These are phyloP conservation scores for Gambusia affinis DNA, from an alignment of 2,113 vertebrate species.

Conservation along the genomic window DNA sequence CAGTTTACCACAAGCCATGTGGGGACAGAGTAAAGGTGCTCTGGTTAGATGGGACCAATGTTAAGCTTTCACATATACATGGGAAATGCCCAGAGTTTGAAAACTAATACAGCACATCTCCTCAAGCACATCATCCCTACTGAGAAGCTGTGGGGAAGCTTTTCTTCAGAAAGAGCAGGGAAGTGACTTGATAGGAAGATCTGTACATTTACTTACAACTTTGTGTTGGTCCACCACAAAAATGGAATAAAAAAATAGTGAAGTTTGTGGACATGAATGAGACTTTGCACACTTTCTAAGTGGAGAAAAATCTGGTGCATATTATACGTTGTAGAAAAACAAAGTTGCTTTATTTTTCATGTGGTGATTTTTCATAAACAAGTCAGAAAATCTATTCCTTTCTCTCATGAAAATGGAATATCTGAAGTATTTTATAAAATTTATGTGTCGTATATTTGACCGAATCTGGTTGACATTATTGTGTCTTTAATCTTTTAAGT, in stretches of 20 bases:
- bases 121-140: no score
- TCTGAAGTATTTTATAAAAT: neutral
- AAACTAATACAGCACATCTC: no score
- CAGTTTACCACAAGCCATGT: no score
- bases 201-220: neutral
- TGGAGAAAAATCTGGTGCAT: neutral
- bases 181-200: no score
- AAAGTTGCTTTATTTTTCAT: neutral
- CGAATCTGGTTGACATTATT: slow-evolving; percentile 39
- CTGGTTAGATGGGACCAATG: no score
- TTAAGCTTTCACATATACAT: no score
- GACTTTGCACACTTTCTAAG: neutral
- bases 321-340: neutral
- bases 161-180: no score
- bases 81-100: no score
- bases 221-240: neutral
- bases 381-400: neutral
- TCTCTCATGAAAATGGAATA: neutral
- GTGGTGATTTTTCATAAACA: neutral
- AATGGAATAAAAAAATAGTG: neutral
- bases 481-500: slow-evolving; percentile 1
- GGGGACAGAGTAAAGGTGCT: no score
- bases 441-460: neutral
- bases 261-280: neutral
- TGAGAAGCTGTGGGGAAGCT: no score